A percentile compares a stretch with the other conserved stretches of the same genome.
Evolutionary conservation across 1,140 invertebrate species (phyloP).

Genomic region (Ceratina calcarata): DNA sequence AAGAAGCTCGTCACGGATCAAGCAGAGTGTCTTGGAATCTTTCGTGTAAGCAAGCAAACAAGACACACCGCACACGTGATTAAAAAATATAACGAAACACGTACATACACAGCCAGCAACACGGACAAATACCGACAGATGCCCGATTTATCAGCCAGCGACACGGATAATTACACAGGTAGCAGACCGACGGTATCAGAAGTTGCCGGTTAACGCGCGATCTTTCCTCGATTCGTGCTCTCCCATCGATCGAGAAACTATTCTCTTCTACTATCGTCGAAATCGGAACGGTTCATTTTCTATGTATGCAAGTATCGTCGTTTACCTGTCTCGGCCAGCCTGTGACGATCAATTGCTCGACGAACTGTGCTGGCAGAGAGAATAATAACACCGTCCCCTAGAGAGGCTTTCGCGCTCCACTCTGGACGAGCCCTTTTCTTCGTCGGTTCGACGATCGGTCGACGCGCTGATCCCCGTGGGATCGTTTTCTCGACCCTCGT

Average conservation of each 20-base stretch:
- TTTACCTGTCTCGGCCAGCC: slow-evolving; percentile 41
- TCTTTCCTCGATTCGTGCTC: slow-evolving; percentile 21
- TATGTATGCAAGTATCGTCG: neutral
- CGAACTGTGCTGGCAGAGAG: neutral
- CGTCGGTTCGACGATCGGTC: slow-evolving; percentile 13
- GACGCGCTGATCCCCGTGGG: no score
- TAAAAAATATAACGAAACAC: slow-evolving; percentile 31
- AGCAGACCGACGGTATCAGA: slow-evolving; percentile 22
- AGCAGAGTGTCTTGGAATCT: neutral
- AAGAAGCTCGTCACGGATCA: slow-evolving; percentile 18
- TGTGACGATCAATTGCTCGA: slow-evolving; percentile 11
- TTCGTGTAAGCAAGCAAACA: slow-evolving; percentile 50
- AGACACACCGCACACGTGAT: slow-evolving; percentile 52
- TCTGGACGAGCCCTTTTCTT: neutral
- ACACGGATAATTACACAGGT: slow-evolving; percentile 33
- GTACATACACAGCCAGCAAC: slow-evolving; percentile 54
- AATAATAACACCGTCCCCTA: neutral
- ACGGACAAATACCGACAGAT: slow-evolving; percentile 49
- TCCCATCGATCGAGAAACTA: neutral
- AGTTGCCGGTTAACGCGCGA: neutral
- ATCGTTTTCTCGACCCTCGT: neutral
- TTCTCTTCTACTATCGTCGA: neutral
- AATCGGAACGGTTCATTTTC: neutral
- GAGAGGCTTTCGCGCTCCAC: slow-evolving; percentile 10
- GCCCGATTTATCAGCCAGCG: slow-evolving; percentile 48